These are phyloP conservation scores for Cryptoblepharus egeriae DNA, from an alignment of 2,797 vertebrate genomes.

Conservation along the genomic window DNA sequence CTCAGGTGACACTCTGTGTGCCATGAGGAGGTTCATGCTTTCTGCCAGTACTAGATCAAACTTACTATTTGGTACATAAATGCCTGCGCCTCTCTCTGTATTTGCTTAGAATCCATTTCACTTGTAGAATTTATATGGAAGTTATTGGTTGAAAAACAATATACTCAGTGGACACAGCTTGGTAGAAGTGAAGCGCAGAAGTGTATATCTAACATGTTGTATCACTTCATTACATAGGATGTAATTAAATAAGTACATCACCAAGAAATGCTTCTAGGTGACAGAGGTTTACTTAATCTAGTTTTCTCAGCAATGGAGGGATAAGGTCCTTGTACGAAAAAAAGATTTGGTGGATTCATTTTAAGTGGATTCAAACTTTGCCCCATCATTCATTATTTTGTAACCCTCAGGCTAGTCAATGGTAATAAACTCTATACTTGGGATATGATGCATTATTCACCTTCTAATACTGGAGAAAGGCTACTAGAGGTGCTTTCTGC, in stretches of 20 bases:
- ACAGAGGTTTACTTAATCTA: conserved; percentile 5
- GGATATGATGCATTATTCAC: not conserved
- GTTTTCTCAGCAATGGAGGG: not conserved
- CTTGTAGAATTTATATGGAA: not conserved
- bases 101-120: not conserved
- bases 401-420: not conserved
- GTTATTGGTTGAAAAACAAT: not conserved
- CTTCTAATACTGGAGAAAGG: not conserved
- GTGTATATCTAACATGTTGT: not conserved
- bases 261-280: not conserved
- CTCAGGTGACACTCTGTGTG: too few species aligned
- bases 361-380: not conserved
- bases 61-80: not conserved
- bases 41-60: too few species aligned
- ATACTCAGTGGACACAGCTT: not conserved
- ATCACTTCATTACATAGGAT: conserved; percentile 15
- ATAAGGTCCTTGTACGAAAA: not conserved
- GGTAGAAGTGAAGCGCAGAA: not conserved
- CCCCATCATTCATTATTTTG: not conserved
- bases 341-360: not conserved
- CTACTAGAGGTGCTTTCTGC: not conserved
- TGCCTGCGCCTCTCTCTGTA: not conserved
- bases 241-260: conserved; percentile 25
- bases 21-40: too few species aligned
- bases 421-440: not conserved